Evolutionary conservation across 1,140 invertebrate species (phyloP).

Genomic region (Sycophaga agraensis): DNA sequence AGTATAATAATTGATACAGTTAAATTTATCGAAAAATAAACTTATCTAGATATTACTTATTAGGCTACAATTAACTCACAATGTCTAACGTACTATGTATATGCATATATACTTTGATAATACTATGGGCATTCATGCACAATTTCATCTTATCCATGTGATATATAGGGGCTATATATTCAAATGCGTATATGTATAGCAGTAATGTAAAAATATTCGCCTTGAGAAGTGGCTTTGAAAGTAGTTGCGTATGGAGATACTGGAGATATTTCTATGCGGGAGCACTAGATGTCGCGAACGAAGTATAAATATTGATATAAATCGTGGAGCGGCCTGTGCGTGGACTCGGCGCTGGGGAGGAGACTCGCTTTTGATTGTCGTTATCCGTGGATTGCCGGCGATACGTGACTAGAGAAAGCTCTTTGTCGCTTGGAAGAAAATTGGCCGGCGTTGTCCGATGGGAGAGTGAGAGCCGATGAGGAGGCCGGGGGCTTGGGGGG

Average conservation of each 20-base stretch:
- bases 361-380: no score
- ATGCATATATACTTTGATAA: slow-evolving; percentile 14
- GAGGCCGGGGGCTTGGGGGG: no score
- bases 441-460: neutral
- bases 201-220: no score
- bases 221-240: no score
- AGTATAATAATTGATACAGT: slow-evolving; percentile 31
- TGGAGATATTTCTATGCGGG: no score
- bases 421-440: neutral
- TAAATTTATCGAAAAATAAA: neutral
- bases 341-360: neutral
- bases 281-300: no score
- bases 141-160: neutral
- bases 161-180: neutral
- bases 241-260: no score
- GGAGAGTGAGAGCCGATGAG: neutral
- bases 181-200: neutral
- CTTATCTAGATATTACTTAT: no score
- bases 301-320: no score
- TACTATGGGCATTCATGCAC: slow-evolving; percentile 16
- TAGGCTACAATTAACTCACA: neutral
- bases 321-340: no score
- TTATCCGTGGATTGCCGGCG: neutral
- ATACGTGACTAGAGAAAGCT: slow-evolving; percentile 23
- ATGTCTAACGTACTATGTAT: neutral